Evolutionary conservation across 2,888 invertebrate species (phyloP).

Genomic region (Celastrina argiolus): DNA sequence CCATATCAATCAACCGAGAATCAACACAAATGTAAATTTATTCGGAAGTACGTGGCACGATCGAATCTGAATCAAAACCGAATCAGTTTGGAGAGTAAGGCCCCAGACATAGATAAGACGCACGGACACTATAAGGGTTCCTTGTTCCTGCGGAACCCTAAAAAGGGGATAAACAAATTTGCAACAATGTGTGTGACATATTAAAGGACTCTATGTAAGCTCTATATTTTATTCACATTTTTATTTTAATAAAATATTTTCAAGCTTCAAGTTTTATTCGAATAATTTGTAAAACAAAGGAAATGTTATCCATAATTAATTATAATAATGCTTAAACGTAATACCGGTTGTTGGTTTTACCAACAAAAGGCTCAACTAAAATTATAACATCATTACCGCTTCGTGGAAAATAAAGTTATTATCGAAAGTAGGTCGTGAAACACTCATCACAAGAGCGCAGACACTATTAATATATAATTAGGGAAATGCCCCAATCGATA

Average conservation of each 20-base stretch:
- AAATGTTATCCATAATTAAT: background rate
- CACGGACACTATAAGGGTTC: no score
- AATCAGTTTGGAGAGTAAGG: no score
- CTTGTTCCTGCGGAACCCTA: no score
- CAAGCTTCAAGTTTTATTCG: background rate
- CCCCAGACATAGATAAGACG: no score
- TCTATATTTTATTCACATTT: no score
- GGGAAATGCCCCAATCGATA: constrained; percentile 3
- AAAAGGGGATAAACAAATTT: no score
- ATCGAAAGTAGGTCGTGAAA: constrained; percentile 11
- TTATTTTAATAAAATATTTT: background rate
- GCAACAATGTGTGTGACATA: no score
- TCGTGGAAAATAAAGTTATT: constrained; percentile 13
- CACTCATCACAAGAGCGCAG: background rate
- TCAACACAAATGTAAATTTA: no score
- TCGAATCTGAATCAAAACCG: no score
- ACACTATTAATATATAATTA: constrained; percentile 9
- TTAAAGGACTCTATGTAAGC: no score
- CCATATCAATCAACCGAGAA: no score
- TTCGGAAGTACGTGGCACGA: no score
- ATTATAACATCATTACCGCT: constrained; percentile 1
- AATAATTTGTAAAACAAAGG: background rate
- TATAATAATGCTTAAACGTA: background rate
- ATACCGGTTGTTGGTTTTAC: background rate
- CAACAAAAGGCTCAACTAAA: constrained; percentile 11